Evolutionary conservation across 2,888 invertebrate genomes (phyloP).

Genomic region (Acanthoscelides obtectus): DNA sequence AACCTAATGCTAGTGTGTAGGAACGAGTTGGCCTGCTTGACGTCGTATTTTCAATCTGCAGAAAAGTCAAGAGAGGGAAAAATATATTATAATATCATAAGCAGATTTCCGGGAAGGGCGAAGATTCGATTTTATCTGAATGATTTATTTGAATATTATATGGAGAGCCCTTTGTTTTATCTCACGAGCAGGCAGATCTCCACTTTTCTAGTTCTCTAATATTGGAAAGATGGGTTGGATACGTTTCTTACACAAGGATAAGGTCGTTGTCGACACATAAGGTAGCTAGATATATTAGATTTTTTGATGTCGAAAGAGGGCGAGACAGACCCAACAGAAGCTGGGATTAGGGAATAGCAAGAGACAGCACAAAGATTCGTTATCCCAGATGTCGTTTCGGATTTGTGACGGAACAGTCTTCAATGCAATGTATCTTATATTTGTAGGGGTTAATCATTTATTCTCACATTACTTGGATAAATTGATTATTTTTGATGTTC

Average conservation of each 20-base stretch:
- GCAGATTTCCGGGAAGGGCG: not conserved
- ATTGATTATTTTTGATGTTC: too few species aligned
- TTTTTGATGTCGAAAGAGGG: not conserved
- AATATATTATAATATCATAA: not conserved
- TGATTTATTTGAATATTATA: not conserved
- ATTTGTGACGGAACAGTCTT: too few species aligned
- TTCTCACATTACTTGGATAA: too few species aligned
- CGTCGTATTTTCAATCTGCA: not conserved
- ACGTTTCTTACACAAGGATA: not conserved
- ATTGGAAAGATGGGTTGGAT: not conserved
- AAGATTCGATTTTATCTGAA: not conserved
- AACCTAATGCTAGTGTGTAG: too few species aligned
- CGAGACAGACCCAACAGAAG: not conserved
- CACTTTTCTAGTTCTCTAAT: not conserved
- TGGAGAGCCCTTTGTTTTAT: not conserved
- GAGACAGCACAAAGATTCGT: not conserved
- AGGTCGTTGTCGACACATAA: not conserved
- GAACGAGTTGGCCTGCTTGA: too few species aligned
- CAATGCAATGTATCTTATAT: too few species aligned
- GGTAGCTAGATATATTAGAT: not conserved
- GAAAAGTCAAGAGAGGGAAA: not conserved
- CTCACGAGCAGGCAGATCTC: not conserved
- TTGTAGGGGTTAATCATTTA: too few species aligned
- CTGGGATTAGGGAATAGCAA: not conserved
- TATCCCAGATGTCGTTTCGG: not conserved